Conservation (phyloP, 2,888 invertebrate species). For the Disparrhopalites patrizii region DNA sequence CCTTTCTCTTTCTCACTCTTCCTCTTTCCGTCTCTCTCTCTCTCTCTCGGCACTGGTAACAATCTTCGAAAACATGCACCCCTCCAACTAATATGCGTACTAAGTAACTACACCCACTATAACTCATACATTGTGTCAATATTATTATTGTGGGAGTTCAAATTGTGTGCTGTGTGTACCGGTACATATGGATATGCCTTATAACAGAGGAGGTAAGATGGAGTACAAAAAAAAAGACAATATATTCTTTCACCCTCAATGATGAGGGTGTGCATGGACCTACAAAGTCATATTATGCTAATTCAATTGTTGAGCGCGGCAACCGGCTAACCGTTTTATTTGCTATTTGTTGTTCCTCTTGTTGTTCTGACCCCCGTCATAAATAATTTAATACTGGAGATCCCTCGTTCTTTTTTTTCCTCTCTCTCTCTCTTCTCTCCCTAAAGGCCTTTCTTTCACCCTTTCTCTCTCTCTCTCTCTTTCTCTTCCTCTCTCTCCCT, state of each 20-base stretch:
- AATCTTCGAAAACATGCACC: no score
- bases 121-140: neutral
- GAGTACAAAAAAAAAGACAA: neutral
- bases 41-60: no score
- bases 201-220: neutral
- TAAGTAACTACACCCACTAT: no score
- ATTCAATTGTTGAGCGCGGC: slow-evolving; percentile 22
- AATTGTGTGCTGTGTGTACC: neutral
- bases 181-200: no score
- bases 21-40: no score
- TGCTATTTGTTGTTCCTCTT: slow-evolving; percentile 23
- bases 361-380: slow-evolving; percentile 14
- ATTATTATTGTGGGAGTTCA: neutral
- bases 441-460: no score
- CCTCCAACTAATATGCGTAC: no score
- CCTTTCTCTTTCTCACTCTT: no score
- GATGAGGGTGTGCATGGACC: neutral
- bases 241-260: neutral
- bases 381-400: slow-evolving; percentile 15
- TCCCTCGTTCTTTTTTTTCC: no score
- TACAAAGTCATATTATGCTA: slow-evolving; percentile 16
- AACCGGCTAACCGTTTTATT: slow-evolving; percentile 26
- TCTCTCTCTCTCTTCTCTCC: no score
- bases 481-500: no score
- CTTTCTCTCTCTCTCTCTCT: no score